Evolutionary conservation across 2,797 vertebrate genomes (phyloP).

Genomic region (Crypturellus tataupa): DNA sequence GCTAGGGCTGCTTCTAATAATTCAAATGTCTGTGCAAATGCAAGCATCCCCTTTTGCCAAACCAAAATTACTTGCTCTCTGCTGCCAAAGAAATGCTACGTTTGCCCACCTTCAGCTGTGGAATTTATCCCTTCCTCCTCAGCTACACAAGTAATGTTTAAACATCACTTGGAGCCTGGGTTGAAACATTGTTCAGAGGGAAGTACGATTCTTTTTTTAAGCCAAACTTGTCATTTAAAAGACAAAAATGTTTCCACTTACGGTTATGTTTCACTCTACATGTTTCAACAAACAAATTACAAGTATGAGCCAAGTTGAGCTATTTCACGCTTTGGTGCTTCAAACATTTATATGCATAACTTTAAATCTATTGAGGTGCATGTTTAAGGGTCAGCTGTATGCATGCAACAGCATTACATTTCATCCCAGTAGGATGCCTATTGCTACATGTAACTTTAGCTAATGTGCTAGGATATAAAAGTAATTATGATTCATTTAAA

Average conservation of each 20-base stretch:
- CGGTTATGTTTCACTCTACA: not conserved
- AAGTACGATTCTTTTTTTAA: not conserved
- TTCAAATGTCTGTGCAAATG: not conserved
- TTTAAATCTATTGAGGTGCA: not conserved
- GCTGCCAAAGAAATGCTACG: constrained; percentile 4
- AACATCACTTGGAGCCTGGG: not conserved
- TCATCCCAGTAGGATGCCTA: not conserved
- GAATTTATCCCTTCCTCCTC: not conserved
- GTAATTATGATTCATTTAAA: not conserved
- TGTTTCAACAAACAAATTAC: not conserved
- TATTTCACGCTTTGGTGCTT: not conserved
- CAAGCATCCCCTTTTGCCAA: constrained; percentile 7
- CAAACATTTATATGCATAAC: not conserved
- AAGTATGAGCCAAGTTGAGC: not conserved
- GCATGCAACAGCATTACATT: not conserved
- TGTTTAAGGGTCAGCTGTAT: not conserved
- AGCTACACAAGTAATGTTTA: not conserved
- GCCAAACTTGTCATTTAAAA: not conserved
- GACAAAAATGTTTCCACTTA: constrained; percentile 19
- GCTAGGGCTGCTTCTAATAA: constrained; percentile 2
- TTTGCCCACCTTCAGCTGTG: not conserved
- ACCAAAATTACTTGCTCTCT: not conserved
- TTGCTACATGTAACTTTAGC: not conserved
- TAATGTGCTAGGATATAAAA: not conserved
- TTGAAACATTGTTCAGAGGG: not conserved